Base-by-base conservation (phyloP, 2,888 invertebrate species). In the Drosophila demipolita region DNA sequence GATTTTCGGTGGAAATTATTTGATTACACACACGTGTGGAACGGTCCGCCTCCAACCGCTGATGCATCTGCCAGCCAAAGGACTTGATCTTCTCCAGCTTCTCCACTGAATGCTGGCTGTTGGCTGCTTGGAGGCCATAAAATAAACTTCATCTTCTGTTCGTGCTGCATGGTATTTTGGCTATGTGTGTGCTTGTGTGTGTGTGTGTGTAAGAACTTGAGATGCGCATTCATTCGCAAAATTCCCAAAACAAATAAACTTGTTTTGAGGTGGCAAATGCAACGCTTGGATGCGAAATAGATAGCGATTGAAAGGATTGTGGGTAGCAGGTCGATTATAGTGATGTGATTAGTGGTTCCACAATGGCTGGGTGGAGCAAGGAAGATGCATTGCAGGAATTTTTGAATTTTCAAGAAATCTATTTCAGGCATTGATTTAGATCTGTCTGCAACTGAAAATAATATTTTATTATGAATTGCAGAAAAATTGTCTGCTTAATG, bases 1-100 rank as follows among this genome's bases (percentile, higher is more conserved):
- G 90, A 91, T 92, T 92, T 86, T 84, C 78, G 90, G 80, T 80
- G 83, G 66, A 91, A 92, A 92, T 92, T 91, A 92, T 91, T 91
- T 91, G 91, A 91, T 92, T 91, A 90, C 87, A 89, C 90, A 91
- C 90, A 89, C 89, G 84, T 84, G 89, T 83, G 87, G 73, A 81
- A 77, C 81, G 69, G 20, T 48, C 36, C 38, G 76, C 52, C 52
- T 50, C 45, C 54, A 66, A 40, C 50, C n/a, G 60, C 79, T 75
- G 75, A 74, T 78, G 69, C 64, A 66, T 58, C 64, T 66, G 69
- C 70, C 79, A 52, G 65, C 52, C 50, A 66, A 65, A 64, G 53
- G 73, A 70, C 74, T 66, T 60, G 55, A 74, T 66, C 66, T 79
- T 53, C 61, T 42, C n/a, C 68, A 50, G 64, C 64, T 35, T 33